Percentiles rank a stretch among this genome's conserved stretches.
These are phyloP conservation scores for Pangasianodon hypophthalmus DNA, from an alignment of 2,113 vertebrate genomes.

Conservation along the genomic window DNA sequence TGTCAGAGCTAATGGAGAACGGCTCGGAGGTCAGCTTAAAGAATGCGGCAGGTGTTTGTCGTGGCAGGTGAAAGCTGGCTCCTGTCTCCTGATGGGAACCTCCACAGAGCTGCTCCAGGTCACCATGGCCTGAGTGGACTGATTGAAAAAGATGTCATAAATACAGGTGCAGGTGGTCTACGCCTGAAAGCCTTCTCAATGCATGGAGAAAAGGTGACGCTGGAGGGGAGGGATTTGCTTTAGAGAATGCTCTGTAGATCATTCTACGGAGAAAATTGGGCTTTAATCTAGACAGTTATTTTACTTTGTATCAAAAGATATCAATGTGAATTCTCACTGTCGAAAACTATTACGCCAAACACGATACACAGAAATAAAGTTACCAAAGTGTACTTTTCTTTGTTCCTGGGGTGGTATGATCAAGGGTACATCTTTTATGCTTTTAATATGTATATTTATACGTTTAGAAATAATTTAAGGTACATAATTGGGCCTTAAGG, in stretches of 20 bases:
- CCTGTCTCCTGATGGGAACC: constrained; percentile 5
- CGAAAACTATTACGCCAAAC: not conserved
- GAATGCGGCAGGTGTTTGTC: constrained; percentile 27
- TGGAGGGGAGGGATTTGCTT: constrained; percentile 11
- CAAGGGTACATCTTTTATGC: not conserved
- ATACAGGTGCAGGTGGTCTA: constrained; percentile 12
- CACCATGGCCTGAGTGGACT: constrained; percentile 13
- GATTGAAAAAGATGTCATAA: constrained; percentile 34
- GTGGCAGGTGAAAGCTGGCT: not conserved
- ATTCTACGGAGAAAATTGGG: not conserved
- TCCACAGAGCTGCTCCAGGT: constrained; percentile 25
- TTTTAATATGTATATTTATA: not conserved
- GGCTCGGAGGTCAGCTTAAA: constrained; percentile 44
- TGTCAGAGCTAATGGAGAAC: constrained; percentile 39
- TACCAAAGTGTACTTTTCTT: not conserved
- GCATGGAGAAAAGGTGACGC: not conserved
- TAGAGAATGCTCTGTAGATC: not conserved
- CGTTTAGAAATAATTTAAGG: too few relatives aligned
- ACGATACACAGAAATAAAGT: not conserved
- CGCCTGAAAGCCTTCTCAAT: not conserved
- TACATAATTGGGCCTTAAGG: not conserved
- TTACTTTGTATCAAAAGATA: not conserved
- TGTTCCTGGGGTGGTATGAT: not conserved
- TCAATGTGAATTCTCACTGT: not conserved
- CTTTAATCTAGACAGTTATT: not conserved